phyloP scores from a whole-genome alignment of 2,113 vertebrate genomes.

The Anseranas semipalmata region DNA sequence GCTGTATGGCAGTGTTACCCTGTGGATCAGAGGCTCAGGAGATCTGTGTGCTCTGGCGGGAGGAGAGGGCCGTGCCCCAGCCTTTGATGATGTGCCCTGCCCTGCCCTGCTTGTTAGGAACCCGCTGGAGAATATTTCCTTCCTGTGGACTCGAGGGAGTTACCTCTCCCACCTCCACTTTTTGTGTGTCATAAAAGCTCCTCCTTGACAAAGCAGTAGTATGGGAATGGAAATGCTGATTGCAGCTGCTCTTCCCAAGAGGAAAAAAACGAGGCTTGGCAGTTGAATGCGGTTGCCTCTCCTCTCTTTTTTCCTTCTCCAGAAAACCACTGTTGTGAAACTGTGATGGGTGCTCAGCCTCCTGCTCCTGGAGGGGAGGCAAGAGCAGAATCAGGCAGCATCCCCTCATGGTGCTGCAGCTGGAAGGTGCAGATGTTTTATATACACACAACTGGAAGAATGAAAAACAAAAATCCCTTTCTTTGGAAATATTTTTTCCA shows the following conservation, averaged over 20 bases:
- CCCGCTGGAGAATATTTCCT: not conserved
- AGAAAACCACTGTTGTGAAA: not conserved
- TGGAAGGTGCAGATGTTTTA: not conserved
- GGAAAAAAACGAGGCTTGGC: not conserved
- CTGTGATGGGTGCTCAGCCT: not conserved
- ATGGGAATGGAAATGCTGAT: not conserved
- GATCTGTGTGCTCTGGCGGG: fast-evolving
- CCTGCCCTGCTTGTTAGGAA: not conserved
- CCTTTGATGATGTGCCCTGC: not conserved
- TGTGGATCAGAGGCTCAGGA: not conserved
- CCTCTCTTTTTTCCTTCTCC: not conserved
- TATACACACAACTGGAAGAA: not conserved
- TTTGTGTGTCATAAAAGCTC: not conserved
- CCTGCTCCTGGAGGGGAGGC: not conserved
- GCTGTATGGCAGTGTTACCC: fast-evolving
- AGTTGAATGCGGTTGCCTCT: not conserved
- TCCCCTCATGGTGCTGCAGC: not conserved
- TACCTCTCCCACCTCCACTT: not conserved
- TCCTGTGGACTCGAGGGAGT: not conserved
- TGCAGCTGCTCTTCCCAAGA: not conserved
- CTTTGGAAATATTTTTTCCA: not conserved
- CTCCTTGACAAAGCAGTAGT: not conserved
- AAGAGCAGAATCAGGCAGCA: not conserved
- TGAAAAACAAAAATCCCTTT: not conserved
- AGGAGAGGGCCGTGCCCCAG: fast-evolving